Base-by-base conservation (phyloP, 2,797 vertebrate species). In the Champsocephalus esox region DNA sequence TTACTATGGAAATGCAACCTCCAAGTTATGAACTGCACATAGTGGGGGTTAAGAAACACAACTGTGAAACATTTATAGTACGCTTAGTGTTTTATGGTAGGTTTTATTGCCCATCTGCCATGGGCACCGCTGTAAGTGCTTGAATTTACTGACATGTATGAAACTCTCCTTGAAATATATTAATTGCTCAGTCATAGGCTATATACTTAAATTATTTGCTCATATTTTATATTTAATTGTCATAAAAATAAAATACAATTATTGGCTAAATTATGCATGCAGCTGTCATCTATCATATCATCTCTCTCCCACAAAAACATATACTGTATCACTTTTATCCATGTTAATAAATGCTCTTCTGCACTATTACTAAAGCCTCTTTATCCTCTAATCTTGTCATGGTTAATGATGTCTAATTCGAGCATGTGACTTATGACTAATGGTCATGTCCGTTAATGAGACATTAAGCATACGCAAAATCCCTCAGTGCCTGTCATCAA, bases 341-440 rank as follows among this genome's bases (percentile, higher is more conserved):
- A 49, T 57, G 24, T 60, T 79, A 68, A 86, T 78, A 77, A 71
- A 83, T 73, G 55, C 63, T 71, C 58, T 71, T 28, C 75, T 43
- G 28, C 51, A 76, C 28, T 2, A 54, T 73, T 59, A 74, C 46
- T 84, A 72, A 81, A 83, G 78, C 14, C 32, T 51, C 73, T 88
- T 85, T 73, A 73, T 88, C 71, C 77, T 78, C 73, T 88, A 76
- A 89, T 88, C 83, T 84, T 86, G 83, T 85, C 88, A 77, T 62
- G 78, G 84, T 87, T 94, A 93, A 93, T 94, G 88, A 84, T 52
- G 81, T 86, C 82, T 90, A 87, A 92, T 91, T 83, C 65, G 70
- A 86, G 70, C 75, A 59, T 79, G 81, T 82, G 83, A 84, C 81
- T 81, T 77, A 61, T 91, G 87, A 92, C 79, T 90, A 91, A 94